Base-by-base conservation (phyloP, 2,113 vertebrate genomes). In the Urocolius indicus region DNA sequence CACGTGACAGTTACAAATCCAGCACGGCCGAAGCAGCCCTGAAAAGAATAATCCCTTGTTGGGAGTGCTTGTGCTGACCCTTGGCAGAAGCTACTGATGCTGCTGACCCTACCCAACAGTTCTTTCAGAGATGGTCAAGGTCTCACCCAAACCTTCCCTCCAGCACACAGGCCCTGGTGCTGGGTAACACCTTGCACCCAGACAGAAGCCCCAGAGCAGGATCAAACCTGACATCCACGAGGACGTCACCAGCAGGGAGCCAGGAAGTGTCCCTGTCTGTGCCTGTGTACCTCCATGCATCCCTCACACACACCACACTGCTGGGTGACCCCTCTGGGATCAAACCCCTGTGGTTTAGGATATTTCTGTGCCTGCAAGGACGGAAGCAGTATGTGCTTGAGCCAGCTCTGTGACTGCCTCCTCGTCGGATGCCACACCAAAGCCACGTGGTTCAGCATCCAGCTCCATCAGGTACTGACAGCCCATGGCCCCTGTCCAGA, bases 281-380 rank as follows among this genome's bases (percentile, higher is more conserved):
- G 54, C 19, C 55, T 84, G 41, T 2, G 4, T 32, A 18, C 14
- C 43, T 30, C 16, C 3, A 15, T 4, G 29, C 14, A 23, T 13
- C 19, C 5, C 27, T 58, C 49, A 32, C n/a, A 27, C 0, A 0
- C 1, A 54, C 16, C 1, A 1, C 43, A 12, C 11, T 19, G 49
- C 32, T 22, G 30, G 23, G 8, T 4, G 16, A 74, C 49, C 20
- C 26, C 54, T 73, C 54, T 68, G 34, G 63, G 52, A 76, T 7
- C 15, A 43, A 43, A 23, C 59, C 38, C 1, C 0, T 10, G 6
- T 63, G 38, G 45, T 78, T 59, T 36, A 57, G 57, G 72, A 24
- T 24, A 85, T n/a, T 91, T 55, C 49, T 83, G 29, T 65, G 22
- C 32, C 68, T 66, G 24, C 18, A 48, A 55, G 62, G 49, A n/a